Conservation (phyloP, 1,140 invertebrate species). For the Papilio polytes region DNA sequence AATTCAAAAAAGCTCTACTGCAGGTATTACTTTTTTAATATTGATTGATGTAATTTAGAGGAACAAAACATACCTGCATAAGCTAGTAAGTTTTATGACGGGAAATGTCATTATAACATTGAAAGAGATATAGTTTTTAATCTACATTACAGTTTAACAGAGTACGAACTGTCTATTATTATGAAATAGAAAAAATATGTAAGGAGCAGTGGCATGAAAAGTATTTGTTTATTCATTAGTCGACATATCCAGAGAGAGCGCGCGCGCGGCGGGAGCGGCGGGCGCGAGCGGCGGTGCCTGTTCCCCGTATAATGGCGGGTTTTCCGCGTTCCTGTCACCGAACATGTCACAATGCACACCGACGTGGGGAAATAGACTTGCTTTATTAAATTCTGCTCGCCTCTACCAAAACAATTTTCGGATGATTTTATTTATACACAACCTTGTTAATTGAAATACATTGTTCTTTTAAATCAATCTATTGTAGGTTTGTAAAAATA, state of each 20-base stretch:
- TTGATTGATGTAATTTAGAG: neutral
- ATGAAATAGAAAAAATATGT: conserved; percentile 30
- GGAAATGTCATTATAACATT: conserved; percentile 22
- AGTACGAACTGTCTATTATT: conserved; percentile 32
- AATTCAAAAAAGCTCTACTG: no score
- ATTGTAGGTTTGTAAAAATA: conserved; percentile 17
- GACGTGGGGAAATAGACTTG: conserved; percentile 65
- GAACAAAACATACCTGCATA: neutral
- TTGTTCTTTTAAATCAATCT: conserved; percentile 37
- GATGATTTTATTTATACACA: conserved; percentile 37
- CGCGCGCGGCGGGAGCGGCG: neutral
- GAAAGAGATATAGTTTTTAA: conserved; percentile 22
- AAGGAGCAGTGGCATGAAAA: conserved; percentile 33
- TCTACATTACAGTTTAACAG: conserved; percentile 29
- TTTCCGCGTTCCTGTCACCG: conserved; percentile 53
- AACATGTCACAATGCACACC: conserved; percentile 55
- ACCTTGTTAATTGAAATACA: conserved; percentile 35
- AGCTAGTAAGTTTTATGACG: neutral
- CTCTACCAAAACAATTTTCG: conserved; percentile 45
- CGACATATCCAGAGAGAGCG: conserved; percentile 30
- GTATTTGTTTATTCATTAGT: conserved; percentile 39
- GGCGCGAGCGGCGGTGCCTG: neutral
- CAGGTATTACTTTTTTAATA: no score
- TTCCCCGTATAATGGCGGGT: conserved; percentile 43
- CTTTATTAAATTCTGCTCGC: conserved; percentile 61